phyloP scores from a whole-genome alignment of 2,797 vertebrate genomes.

The Premnoplex brunnescens region DNA sequence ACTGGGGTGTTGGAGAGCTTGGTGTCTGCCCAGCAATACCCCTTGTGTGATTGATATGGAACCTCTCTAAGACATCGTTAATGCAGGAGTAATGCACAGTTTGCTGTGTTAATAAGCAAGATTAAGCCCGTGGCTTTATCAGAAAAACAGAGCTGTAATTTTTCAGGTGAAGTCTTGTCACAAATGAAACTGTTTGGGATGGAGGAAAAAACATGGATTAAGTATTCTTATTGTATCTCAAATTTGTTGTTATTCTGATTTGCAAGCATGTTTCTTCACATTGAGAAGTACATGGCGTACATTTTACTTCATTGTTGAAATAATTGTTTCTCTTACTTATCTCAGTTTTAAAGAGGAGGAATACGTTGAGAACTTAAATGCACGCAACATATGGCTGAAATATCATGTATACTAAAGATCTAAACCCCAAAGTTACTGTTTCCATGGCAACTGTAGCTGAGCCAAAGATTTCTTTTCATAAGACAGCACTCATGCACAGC shows the following conservation, averaged over 20 bases:
- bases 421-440: slow-evolving; percentile 57
- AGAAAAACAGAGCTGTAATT: background rate
- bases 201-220: background rate
- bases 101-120: background rate
- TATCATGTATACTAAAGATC: slow-evolving; percentile 35
- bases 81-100: background rate
- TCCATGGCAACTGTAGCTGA: slow-evolving; percentile 53
- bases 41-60: background rate
- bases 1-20: rapidly evolving
- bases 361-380: slow-evolving; percentile 4
- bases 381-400: slow-evolving; percentile 58
- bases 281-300: background rate
- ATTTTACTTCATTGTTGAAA: background rate
- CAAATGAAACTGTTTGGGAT: background rate
- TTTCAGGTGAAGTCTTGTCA: background rate
- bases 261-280: background rate
- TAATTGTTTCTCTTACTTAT: background rate
- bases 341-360: background rate
- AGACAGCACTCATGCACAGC: slow-evolving; percentile 25
- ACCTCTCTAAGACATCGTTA: background rate
- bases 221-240: background rate
- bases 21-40: background rate
- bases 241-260: background rate
- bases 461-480: slow-evolving; percentile 38
- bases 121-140: background rate